Evolutionary conservation across 2,888 invertebrate genomes (phyloP).

Genomic region (Drosophila aldrichi): DNA sequence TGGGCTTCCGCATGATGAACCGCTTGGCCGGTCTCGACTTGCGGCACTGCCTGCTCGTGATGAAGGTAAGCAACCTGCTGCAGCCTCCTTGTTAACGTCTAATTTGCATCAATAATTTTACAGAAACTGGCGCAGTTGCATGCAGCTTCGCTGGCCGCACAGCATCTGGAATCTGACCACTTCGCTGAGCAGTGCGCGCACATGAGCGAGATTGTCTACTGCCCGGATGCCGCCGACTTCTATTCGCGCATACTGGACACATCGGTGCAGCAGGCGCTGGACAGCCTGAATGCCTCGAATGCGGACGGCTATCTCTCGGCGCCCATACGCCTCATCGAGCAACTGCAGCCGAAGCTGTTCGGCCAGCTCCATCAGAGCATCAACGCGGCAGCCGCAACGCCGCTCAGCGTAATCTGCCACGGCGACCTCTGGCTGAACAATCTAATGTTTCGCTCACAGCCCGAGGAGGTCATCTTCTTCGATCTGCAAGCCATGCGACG

Average conservation of each 20-base stretch:
- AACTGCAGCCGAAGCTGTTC: conserved; percentile 74
- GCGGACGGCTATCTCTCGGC: conserved; percentile 77
- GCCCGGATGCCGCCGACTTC: conserved; percentile 79
- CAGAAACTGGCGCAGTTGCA: conserved; percentile 84
- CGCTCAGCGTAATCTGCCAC: conserved; percentile 82
- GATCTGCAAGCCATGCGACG: conserved; percentile 84
- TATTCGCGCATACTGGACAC: conserved; percentile 78
- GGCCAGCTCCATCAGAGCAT: conserved; percentile 72
- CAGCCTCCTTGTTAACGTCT: not conserved
- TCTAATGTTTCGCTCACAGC: conserved; percentile 80
- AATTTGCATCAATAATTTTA: conserved; percentile 5
- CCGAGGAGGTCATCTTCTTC: conserved; percentile 80
- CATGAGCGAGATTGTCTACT: conserved; percentile 83
- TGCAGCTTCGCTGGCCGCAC: conserved; percentile 83
- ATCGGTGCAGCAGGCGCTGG: conserved; percentile 81
- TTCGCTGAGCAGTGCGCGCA: conserved; percentile 68
- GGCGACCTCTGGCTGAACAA: conserved; percentile 85
- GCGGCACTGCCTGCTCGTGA: conserved; percentile 81
- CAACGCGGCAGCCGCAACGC: conserved; percentile 57
- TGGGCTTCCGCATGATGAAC: conserved; percentile 80
- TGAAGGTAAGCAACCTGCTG: conserved; percentile 70
- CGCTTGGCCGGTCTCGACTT: conserved; percentile 80
- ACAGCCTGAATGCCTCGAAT: conserved; percentile 79
- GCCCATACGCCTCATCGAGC: conserved; percentile 77
- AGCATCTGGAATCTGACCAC: conserved; percentile 62